phyloP scores from a whole-genome alignment of 2,113 vertebrate species.

The Mesembrinibis cayennensis region DNA sequence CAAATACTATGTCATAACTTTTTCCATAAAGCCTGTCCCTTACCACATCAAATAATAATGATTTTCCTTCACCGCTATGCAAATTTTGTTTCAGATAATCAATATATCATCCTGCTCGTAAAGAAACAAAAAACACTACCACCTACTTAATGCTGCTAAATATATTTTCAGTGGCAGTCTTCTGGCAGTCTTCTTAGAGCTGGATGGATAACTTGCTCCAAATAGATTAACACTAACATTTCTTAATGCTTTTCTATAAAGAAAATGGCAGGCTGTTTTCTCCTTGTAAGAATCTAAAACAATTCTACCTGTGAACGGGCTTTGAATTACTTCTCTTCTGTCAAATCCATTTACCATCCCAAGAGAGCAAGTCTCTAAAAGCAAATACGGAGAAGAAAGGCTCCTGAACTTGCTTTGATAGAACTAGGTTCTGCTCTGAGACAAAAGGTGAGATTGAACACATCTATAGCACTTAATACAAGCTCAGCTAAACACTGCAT shows the following conservation, averaged over 20 bases:
- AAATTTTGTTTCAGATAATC: background rate
- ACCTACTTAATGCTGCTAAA: background rate
- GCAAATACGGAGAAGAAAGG: conserved; percentile 52
- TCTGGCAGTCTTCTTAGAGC: background rate
- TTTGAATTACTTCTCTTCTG: conserved; percentile 68
- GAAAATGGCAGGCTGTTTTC: background rate
- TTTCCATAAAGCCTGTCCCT: background rate
- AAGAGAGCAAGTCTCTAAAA: conserved; percentile 62
- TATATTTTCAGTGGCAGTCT: background rate
- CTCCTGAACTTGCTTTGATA: conserved; percentile 14
- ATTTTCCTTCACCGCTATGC: conserved; percentile 3
- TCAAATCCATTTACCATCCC: conserved; percentile 69
- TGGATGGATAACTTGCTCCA: background rate
- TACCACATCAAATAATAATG: background rate
- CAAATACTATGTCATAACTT: background rate
- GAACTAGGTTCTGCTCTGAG: conserved; percentile 26
- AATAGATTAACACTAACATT: background rate
- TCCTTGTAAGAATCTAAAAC: conserved; percentile 30
- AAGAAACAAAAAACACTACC: background rate
- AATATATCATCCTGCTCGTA: background rate
- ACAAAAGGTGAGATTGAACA: conserved; percentile 10
- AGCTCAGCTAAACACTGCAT: conserved; percentile 1
- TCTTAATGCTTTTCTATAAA: background rate
- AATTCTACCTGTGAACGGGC: conserved; percentile 33
- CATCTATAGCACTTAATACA: conserved; percentile 1